Conservation (phyloP, 2,888 invertebrate genomes). For the Timema podura region DNA sequence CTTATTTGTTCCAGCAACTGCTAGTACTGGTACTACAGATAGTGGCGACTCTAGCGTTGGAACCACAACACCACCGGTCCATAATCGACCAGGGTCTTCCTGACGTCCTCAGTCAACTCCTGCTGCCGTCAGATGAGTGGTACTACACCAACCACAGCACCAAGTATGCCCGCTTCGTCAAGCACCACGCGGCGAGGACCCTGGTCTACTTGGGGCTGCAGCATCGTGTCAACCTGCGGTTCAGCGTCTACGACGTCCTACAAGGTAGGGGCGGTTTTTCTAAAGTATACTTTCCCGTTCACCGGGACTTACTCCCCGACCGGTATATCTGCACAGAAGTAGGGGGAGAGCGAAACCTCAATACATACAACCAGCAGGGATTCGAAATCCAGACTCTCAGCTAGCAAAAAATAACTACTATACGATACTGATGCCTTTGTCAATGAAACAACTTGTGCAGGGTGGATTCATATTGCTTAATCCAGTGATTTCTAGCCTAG, state of each 20-base stretch:
- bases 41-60: constrained; percentile 55
- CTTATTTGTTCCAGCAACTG: constrained; percentile 49
- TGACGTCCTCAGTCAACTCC: constrained; percentile 56
- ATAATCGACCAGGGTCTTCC: constrained; percentile 56
- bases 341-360: too few relatives aligned
- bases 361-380: too few relatives aligned
- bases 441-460: too few relatives aligned
- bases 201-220: constrained; percentile 60
- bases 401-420: too few relatives aligned
- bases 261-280: constrained; percentile 42
- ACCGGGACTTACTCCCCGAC: too few relatives aligned
- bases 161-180: constrained; percentile 58
- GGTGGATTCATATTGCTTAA: too few relatives aligned
- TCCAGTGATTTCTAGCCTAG: too few relatives aligned
- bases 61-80: constrained; percentile 52
- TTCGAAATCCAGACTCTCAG: too few relatives aligned
- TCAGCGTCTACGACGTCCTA: constrained; percentile 55
- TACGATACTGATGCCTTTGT: too few relatives aligned
- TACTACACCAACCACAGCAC: constrained; percentile 64
- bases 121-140: constrained; percentile 63
- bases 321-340: too few relatives aligned
- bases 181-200: constrained; percentile 59
- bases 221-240: constrained; percentile 55
- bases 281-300: not conserved
- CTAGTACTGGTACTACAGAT: constrained; percentile 58